A percentile compares a stretch with the other conserved stretches of the same genome.
These are phyloP conservation scores for Julus scandinavius DNA, from an alignment of 2,888 invertebrate species.

Conservation along the genomic window DNA sequence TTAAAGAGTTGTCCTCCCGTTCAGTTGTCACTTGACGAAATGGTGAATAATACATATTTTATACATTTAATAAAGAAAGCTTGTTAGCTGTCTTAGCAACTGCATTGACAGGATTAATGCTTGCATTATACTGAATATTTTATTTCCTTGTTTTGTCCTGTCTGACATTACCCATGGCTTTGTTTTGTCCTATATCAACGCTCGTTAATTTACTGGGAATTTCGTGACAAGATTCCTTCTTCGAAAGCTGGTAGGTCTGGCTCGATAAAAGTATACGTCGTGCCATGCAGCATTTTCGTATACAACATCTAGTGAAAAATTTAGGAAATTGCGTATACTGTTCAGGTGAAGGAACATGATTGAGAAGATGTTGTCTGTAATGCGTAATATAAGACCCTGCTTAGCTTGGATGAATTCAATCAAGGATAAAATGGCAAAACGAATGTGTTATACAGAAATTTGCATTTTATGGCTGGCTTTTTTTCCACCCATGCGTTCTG, in stretches of 20 bases:
- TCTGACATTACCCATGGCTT: neutral
- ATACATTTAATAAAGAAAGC: neutral
- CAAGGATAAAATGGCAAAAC: neutral
- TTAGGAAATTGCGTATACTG: neutral
- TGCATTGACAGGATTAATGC: neutral
- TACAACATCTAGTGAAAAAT: no score
- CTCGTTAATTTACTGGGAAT: neutral
- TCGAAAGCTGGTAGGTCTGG: no score
- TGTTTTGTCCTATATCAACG: neutral
- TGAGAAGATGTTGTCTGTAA: neutral
- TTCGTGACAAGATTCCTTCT: no score
- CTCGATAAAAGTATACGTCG: no score
- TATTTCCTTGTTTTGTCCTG: neutral
- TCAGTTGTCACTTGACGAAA: neutral
- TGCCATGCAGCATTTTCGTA: no score
- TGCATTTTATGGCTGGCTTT: neutral
- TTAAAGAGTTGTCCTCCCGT: neutral
- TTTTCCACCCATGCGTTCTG: neutral
- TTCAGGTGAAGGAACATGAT: neutral
- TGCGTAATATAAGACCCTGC: neutral
- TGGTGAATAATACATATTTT: neutral
- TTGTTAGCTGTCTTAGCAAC: neutral
- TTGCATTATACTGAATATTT: neutral
- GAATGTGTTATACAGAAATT: neutral
- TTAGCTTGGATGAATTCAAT: neutral